Conservation (phyloP, 2,113 vertebrate species). For the Seriola aureovittata region DNA sequence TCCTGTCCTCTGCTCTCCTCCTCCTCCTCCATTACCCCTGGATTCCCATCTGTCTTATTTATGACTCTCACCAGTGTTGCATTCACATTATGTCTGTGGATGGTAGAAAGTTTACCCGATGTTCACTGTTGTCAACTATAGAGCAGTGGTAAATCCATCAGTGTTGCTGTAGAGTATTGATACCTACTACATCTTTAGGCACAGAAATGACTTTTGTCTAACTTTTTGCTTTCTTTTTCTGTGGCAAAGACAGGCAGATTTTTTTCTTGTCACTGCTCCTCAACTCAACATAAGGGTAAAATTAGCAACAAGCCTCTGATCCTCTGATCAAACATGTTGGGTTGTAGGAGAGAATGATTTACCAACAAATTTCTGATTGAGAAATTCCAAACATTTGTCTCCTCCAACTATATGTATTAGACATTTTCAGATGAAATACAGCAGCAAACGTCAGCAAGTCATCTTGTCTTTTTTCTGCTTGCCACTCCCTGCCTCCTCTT, state of each 20-base stretch:
- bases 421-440: background rate
- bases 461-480: conserved; percentile 21
- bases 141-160: conserved; percentile 6
- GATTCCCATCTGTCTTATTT: conserved; percentile 19
- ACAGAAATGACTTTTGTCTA: background rate
- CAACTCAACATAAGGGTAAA: background rate
- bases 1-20: background rate
- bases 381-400: background rate
- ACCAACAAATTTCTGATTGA: background rate
- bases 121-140: conserved; percentile 6
- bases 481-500: background rate
- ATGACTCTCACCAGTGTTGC: background rate
- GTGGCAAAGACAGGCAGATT: background rate
- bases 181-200: background rate
- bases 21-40: background rate
- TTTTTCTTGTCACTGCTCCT: background rate
- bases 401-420: background rate
- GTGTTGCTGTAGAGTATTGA: background rate
- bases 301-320: background rate
- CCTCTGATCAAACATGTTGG: background rate
- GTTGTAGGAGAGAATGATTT: background rate
- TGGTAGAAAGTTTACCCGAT: background rate
- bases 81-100: background rate
- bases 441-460: background rate
- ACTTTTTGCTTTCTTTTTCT: background rate